Evolutionary conservation across 2,888 invertebrate species (phyloP), one percentile per base, ranked within the genome.

Genomic region (Schrankia costaestrigalis): DNA sequence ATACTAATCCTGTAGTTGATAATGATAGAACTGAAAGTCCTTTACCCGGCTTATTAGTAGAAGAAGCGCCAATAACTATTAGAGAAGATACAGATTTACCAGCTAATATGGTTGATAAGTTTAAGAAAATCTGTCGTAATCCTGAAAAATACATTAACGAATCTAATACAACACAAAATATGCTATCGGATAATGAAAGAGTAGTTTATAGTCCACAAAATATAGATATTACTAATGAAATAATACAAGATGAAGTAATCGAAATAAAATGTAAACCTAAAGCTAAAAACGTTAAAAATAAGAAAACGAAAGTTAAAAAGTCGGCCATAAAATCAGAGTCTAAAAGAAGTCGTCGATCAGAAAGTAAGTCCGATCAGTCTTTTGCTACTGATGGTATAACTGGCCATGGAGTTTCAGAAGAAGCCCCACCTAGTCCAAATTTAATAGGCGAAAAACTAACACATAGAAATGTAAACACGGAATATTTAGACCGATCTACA

Each of bases 11-110:
- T 29, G 24, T 36, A 22, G 30, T 42, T 5, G 52, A 55, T 29
- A 64, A 64, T 21, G 71, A 73, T 30, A 56, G 63, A 47, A 70
- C 74, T 9, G 53, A 56, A 25, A 82, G 84, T 47, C 78, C 84
- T 3, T 54, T 85, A 19, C 84, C 85, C 1, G 76, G 66, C 0
- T 58, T 86, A 7, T 42, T 78, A 2, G 67, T 84, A 11, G 85
- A 85, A 63, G 46, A 61, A 5, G 56, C 56, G n/a, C 10, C 14
- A 4, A 11, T 12, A 2, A 25, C 3, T 1, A 33, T 30, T 3
- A 48, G 50, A 32, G 55, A 70, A 4, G 62, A 69, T 10, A 32
- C 30, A 29, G 73, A 74, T 32, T 65, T 75, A 6, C 57, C 62
- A 1, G 52, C 52, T 1, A 63, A 57, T 11, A 62, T 75, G 55